These are phyloP conservation scores for Phalloptychus januarius DNA, from an alignment of 2,797 vertebrate species.

Conservation along the genomic window DNA sequence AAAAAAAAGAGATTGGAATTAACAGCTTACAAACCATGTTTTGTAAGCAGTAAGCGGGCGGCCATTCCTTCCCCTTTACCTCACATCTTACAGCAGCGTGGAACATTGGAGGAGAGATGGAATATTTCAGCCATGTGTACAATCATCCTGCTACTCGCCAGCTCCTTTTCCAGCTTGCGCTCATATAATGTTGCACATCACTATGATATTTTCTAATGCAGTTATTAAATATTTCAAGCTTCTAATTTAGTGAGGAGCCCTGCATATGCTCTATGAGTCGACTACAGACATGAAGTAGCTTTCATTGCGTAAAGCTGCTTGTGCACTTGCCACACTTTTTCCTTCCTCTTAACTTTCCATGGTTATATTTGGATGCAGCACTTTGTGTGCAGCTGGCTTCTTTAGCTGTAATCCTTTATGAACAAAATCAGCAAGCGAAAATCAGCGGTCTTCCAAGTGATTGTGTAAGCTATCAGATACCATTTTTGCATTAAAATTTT, in stretches of 20 bases:
- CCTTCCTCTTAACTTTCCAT: not conserved
- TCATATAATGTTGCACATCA: not conserved
- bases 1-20: constrained; percentile 50
- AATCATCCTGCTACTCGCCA: constrained; percentile 36
- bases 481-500: not conserved
- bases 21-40: constrained; percentile 32
- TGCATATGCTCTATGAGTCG: not conserved
- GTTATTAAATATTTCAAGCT: not conserved
- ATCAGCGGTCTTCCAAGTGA: not conserved
- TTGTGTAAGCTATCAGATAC: not conserved
- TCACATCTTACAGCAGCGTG: constrained; percentile 66
- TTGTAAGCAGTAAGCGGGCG: not conserved
- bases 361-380: not conserved
- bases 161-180: constrained; percentile 18
- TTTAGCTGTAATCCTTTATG: not conserved
- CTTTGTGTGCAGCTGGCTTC: not conserved
- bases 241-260: not conserved
- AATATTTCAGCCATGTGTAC: constrained; percentile 52
- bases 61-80: constrained; percentile 54
- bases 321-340: not conserved
- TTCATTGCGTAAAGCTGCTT: not conserved
- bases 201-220: not conserved
- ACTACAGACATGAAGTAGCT: not conserved
- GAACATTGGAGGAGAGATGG: constrained; percentile 54
- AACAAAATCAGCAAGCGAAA: not conserved